Evolutionary conservation across 2,797 vertebrate species (phyloP).

Genomic region (Microctenopoma lineatum): DNA sequence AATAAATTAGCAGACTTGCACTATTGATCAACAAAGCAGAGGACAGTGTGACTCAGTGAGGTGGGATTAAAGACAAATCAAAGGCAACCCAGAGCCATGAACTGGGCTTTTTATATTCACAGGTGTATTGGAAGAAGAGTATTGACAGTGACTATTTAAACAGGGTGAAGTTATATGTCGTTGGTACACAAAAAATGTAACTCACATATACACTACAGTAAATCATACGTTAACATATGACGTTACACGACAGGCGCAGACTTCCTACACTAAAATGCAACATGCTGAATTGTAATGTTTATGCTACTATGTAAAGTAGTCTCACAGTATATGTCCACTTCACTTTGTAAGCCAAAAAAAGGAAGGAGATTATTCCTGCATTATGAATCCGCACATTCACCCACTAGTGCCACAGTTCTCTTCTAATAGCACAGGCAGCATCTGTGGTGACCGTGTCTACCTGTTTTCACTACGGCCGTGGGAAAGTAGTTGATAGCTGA

Average conservation of each 20-base stretch:
- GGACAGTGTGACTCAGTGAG: conserved; percentile 62
- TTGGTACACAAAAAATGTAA: no score
- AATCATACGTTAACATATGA: no score
- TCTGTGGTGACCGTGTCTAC: conserved; percentile 44
- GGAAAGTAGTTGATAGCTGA: conserved; percentile 42
- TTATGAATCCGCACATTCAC: neutral
- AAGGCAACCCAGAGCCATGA: conserved; percentile 24
- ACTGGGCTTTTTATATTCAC: conserved; percentile 31
- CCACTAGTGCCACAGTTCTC: conserved; percentile 6
- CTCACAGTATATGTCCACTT: neutral
- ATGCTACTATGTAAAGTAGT: neutral
- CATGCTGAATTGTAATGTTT: neutral
- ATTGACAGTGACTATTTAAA: neutral
- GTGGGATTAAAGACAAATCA: conserved; percentile 62
- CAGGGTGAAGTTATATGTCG: no score
- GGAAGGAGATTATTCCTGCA: conserved; percentile 1
- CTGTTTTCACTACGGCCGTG: conserved; percentile 58
- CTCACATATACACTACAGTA: neutral
- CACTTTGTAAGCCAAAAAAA: neutral
- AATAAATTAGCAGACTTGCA: conserved; percentile 76
- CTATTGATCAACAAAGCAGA: conserved; percentile 81
- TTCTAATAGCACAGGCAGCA: neutral
- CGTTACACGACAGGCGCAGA: no score
- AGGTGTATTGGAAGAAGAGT: conserved; percentile 14
- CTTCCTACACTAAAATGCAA: neutral